A percentile compares a stretch with the other conserved stretches of the same genome.
phyloP scores from a whole-genome alignment of 2,797 vertebrate species.

The Eremophila alpestris region DNA sequence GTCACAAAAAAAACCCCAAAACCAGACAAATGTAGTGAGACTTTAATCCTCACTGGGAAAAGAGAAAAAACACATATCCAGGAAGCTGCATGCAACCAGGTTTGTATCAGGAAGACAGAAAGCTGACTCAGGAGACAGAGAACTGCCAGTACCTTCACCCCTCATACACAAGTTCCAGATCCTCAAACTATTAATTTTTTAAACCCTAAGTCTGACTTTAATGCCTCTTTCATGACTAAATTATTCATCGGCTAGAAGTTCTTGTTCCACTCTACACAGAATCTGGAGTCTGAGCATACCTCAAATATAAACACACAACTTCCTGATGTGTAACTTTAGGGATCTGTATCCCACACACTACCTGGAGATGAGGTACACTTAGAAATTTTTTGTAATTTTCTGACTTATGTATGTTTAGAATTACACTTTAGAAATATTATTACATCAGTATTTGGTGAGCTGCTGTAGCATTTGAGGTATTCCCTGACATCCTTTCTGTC shows the following conservation, averaged over 20 bases:
- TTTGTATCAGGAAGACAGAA: neutral
- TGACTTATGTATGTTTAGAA: neutral
- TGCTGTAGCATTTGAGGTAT: neutral
- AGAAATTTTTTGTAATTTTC: neutral
- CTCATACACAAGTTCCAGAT: neutral
- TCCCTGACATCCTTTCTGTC: neutral
- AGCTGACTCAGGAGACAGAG: neutral
- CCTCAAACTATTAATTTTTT: neutral
- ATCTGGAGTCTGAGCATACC: neutral
- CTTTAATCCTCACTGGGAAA: neutral
- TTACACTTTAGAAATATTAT: neutral
- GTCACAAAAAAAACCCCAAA: accelerated
- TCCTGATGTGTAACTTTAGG: neutral
- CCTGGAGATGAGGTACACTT: neutral
- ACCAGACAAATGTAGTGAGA: neutral
- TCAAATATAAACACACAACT: neutral
- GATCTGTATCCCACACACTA: neutral
- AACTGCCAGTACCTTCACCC: neutral
- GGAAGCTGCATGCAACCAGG: neutral
- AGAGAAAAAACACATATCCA: neutral
- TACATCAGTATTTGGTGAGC: neutral
- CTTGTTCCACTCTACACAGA: neutral
- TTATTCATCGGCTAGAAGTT: neutral
- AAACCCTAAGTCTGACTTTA: neutral
- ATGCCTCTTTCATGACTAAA: neutral